These are phyloP conservation scores for Cyclopterus lumpus DNA, from an alignment of 2,797 vertebrate genomes.

Conservation along the genomic window DNA sequence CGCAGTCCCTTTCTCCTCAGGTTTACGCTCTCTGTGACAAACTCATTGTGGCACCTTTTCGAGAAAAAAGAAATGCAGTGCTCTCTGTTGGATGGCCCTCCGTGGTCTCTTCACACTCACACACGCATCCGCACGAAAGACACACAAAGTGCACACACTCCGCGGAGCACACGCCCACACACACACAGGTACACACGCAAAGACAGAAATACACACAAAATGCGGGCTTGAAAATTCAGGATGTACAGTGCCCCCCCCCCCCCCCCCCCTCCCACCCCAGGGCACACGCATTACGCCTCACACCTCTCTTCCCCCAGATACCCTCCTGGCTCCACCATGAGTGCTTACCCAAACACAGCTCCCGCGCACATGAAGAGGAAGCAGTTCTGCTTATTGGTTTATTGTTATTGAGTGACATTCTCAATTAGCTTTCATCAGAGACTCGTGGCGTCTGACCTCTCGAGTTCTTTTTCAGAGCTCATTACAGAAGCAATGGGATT, in stretches of 20 bases:
- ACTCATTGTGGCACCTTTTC: constrained; percentile 90
- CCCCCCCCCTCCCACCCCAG: no score
- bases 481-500: constrained; percentile 62
- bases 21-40: constrained; percentile 87
- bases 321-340: constrained; percentile 36
- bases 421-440: constrained; percentile 64
- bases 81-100: constrained; percentile 69
- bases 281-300: constrained; percentile 29
- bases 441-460: constrained; percentile 58
- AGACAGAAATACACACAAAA: constrained; percentile 34
- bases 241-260: constrained; percentile 24
- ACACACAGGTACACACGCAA: constrained; percentile 16
- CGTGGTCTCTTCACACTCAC: constrained; percentile 67
- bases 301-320: constrained; percentile 38
- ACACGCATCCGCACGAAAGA: constrained; percentile 42
- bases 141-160: constrained; percentile 41
- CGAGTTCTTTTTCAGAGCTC: constrained; percentile 42
- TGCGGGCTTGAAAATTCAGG: constrained; percentile 34
- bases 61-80: constrained; percentile 78
- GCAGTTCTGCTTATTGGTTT: constrained; percentile 51
- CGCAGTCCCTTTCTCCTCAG: constrained; percentile 84
- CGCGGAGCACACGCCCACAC: constrained; percentile 32
- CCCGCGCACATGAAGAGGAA: constrained; percentile 45
- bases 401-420: constrained; percentile 65
- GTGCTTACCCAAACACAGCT: constrained; percentile 53